Evolutionary conservation across 64 coral and sea anemone genomes (phyloP), one percentile per base, ranked within the genome.

Genomic region (Platygyra sinensis): DNA sequence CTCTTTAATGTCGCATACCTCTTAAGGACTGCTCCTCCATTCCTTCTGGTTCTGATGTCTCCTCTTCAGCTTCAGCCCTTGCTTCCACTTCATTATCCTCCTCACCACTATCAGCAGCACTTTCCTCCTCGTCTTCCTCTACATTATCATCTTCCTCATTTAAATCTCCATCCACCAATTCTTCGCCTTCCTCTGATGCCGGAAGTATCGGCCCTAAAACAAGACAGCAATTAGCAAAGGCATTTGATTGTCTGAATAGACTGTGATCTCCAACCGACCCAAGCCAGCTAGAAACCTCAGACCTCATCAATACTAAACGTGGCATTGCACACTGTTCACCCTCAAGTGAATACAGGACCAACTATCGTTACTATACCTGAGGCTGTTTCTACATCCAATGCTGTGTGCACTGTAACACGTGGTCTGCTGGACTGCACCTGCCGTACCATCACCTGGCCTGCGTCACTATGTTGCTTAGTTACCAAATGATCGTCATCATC

Each of bases 341-440:
- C 54, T 57, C 15, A 13, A 46, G 42, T 9, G 11, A 57, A 57
- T 16, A 1, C 54, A 13, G 42, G 42, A 57, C 15, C 9, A 57
- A 57, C 54, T 57, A 57, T 57, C 54, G 0, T 12, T 16, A 57
- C 54, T 14, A 25, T 90, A 99, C 94, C 90, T 86, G 97, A 92
- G 17, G 84, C 88, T 63, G 89, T 91, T 61, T 99, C 97, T n/a
- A 99, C 97, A 92, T 99, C 97, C 28, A 99, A 67, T n/a, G 97
- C 91, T 78, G 91, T 99, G 80, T 91, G 89, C 28, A 91, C 60
- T 63, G 92, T 92, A n/a, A 75, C 78, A 32, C 90, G 73, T 39
- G 55, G 75, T 38, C 74, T 86, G 25, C 28, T 24, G 16, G 61
- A 54, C 77, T 95, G 39, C 36, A 29, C 72, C 63, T 79, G 76